Evolutionary conservation across 2,888 invertebrate genomes (phyloP), one percentile per base, ranked within the genome.

Genomic region (Sinhomidia bicolor): DNA sequence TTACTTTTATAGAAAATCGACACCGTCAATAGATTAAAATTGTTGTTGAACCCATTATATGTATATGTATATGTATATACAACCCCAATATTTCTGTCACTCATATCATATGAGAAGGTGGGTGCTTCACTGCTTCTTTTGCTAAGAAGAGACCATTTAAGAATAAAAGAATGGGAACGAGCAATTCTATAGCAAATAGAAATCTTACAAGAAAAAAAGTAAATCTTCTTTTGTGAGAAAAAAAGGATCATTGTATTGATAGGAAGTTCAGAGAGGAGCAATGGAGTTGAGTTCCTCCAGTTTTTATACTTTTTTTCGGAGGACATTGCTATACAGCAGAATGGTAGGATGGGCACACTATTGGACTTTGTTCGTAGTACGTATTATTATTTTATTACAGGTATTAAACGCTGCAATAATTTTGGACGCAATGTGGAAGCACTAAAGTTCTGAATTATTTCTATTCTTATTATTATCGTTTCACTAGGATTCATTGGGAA

Each of bases 161-260:
- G 62, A 65, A 65, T 60, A 32, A 65, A 36, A 65, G 65, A 17
- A 65, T 17, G 36, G 36, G 36, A 17, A 32, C 36, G 54, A 29
- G 26, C 60, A 60, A 36, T 65, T 65, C 17, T 14, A 65, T 36
- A 32, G 65, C 29, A 32, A 65, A 65, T 32, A n/a, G 10, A 65
- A 65, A 36, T 65, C 65, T 36, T 36, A 36, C n/a, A 32, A 36
- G n/a, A 36, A 32, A 36, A 36, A 17, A 65, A 36, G n/a, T n/a
- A n/a, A 65, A 36, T 65, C 36, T 65, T 65, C 29, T 36, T 65
- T n/a, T 36, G n/a, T 32, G 36, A 36, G 65, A 65, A 36, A 65
- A 65, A 17, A 17, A 36, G 65, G 65, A n/a, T 36, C 65, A 65
- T 14, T 17, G 14, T 65, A 65, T 36, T 36, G 36, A 36, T 17